Evolutionary conservation across 2,113 vertebrate species (phyloP).

Genomic region (Lasiurus cinereus): DNA sequence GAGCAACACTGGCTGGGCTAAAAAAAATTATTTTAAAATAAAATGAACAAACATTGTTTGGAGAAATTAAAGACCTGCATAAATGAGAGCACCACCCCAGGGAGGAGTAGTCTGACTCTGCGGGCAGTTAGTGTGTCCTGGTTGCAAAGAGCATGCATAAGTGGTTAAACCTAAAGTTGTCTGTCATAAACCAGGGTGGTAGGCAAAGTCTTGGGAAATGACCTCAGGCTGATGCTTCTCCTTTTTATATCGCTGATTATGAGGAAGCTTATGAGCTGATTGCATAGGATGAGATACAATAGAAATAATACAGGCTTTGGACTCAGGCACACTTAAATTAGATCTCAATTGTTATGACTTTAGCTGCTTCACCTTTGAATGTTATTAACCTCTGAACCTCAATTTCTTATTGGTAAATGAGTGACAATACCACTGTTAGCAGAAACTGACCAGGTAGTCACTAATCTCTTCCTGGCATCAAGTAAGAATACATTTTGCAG

Average conservation of each 20-base stretch:
- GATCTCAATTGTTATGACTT: background rate
- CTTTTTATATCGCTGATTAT: background rate
- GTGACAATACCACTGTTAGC: background rate
- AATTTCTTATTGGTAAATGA: background rate
- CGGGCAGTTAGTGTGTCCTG: background rate
- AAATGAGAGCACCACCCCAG: background rate
- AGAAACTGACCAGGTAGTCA: background rate
- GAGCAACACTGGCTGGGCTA: background rate
- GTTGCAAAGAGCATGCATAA: background rate
- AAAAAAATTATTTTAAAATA: background rate
- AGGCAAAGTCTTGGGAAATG: background rate
- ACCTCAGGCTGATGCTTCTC: background rate
- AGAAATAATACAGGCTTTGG: background rate
- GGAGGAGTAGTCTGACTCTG: background rate
- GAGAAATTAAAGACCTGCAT: background rate
- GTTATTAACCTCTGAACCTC: background rate
- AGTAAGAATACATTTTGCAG: background rate
- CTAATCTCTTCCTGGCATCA: constrained; percentile 1
- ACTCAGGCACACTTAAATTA: background rate
- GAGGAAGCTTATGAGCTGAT: background rate
- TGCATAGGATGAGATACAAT: background rate
- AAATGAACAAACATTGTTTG: background rate
- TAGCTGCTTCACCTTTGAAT: background rate
- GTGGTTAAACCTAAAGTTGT: background rate
- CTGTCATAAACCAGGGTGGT: background rate